phyloP scores from a whole-genome alignment of 2,888 invertebrate genomes.

The Mythimna pallens region DNA sequence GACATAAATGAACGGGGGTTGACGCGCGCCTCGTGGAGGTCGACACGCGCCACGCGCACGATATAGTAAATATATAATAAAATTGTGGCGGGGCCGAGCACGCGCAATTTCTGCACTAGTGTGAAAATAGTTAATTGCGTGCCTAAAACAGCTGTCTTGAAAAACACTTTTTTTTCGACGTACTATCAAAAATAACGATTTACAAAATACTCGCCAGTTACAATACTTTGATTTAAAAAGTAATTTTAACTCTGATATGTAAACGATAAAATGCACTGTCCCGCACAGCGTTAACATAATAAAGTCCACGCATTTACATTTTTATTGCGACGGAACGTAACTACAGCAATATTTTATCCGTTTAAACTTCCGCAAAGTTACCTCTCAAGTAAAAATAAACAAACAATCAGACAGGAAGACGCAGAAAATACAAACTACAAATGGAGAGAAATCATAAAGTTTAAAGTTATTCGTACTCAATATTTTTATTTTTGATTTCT shows the following conservation, averaged over 20 bases:
- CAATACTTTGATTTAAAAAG: background rate
- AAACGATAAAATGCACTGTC: background rate
- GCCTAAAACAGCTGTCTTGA: no score
- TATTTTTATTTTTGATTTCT: background rate
- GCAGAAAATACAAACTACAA: background rate
- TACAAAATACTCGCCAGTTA: background rate
- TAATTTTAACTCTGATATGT: background rate
- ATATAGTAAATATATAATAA: no score
- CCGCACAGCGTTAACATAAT: background rate
- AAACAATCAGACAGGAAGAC: background rate
- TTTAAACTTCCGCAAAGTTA: slow-evolving; percentile 36
- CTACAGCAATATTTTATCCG: slow-evolving; percentile 24
- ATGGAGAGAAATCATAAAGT: slow-evolving; percentile 8
- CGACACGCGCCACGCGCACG: no score
- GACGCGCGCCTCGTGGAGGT: no score
- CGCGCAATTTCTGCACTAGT: no score
- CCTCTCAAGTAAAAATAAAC: slow-evolving; percentile 12
- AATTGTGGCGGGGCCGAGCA: no score
- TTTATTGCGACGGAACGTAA: slow-evolving; percentile 33
- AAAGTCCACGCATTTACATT: slow-evolving; percentile 23
- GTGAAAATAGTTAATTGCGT: no score
- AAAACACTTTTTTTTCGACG: no score
- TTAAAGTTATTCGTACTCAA: background rate
- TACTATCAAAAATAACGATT: background rate
- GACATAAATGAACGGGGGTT: no score